Conservation (phyloP, 2,113 vertebrate genomes). For the Campylomormyrus tamandua region DNA sequence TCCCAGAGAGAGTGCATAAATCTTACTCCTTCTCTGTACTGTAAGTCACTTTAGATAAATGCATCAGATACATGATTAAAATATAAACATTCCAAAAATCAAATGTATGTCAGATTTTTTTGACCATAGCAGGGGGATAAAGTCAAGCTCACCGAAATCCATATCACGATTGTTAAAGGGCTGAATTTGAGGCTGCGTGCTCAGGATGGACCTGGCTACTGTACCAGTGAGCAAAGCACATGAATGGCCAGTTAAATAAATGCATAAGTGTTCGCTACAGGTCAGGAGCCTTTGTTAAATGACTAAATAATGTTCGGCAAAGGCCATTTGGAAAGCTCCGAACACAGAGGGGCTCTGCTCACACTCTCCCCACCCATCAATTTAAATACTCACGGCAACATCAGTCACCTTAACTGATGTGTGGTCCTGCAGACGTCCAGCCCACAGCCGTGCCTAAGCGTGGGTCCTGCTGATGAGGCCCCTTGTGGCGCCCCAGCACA, state of each 20-base stretch:
- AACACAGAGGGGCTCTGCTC: neutral
- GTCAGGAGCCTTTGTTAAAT: neutral
- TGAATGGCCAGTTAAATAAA: neutral
- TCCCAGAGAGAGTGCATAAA: neutral
- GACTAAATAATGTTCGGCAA: neutral
- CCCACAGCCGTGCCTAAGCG: neutral
- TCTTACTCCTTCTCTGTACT: neutral
- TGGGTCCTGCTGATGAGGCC: neutral
- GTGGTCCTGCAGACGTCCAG: neutral
- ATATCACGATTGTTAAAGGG: neutral
- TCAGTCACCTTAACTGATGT: neutral
- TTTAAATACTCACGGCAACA: neutral
- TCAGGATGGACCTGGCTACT: neutral
- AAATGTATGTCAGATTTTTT: neutral
- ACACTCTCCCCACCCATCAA: neutral
- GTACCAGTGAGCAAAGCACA: neutral
- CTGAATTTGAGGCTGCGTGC: neutral
- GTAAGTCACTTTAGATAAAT: neutral
- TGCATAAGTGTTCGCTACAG: neutral
- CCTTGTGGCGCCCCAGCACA: neutral
- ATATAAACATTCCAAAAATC: neutral
- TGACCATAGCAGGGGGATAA: neutral
- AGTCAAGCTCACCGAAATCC: neutral
- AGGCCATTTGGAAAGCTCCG: neutral
- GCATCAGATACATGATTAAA: neutral